Percentiles rank a stretch among this genome's conserved stretches.
These are phyloP conservation scores for Abramis brama DNA, from an alignment of 2,113 vertebrate species.

Conservation along the genomic window DNA sequence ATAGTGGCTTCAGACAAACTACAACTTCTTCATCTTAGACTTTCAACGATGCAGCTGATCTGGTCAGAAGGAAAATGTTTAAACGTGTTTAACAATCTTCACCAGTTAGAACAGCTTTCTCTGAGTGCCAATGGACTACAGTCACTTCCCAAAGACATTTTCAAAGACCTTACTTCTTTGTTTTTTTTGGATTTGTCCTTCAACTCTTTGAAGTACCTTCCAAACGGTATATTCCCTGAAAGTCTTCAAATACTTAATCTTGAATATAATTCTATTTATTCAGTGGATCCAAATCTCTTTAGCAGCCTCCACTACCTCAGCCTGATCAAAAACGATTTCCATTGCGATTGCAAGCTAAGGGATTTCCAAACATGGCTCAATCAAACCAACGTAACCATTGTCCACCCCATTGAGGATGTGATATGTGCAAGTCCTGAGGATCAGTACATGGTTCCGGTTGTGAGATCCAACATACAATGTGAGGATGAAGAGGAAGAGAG, in stretches of 20 bases:
- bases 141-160: conserved; percentile 79
- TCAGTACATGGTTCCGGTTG: conserved; percentile 63
- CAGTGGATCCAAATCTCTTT: conserved; percentile 79
- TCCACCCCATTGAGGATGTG: conserved; percentile 60
- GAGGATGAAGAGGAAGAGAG: conserved; percentile 69
- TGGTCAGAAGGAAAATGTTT: conserved; percentile 81
- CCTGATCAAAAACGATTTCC: conserved; percentile 78
- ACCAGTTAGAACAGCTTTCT: conserved; percentile 70
- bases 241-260: conserved; percentile 76
- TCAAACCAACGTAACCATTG: conserved; percentile 73
- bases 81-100: conserved; percentile 80
- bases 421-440: conserved; percentile 76
- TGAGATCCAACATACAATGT: conserved; percentile 59
- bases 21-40: conserved; percentile 78
- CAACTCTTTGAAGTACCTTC: conserved; percentile 81
- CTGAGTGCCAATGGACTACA: conserved; percentile 80
- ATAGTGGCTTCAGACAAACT: conserved; percentile 64
- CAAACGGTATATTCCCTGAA: conserved; percentile 73
- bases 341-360: conserved; percentile 82
- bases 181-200: conserved; percentile 76
- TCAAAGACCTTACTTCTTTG: conserved; percentile 78
- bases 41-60: conserved; percentile 80
- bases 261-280: conserved; percentile 81
- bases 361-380: conserved; percentile 81
- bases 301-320: conserved; percentile 69